Evolutionary conservation across 2,113 vertebrate species (phyloP), one percentile per base, ranked within the genome.

Genomic region (Fulica atra): DNA sequence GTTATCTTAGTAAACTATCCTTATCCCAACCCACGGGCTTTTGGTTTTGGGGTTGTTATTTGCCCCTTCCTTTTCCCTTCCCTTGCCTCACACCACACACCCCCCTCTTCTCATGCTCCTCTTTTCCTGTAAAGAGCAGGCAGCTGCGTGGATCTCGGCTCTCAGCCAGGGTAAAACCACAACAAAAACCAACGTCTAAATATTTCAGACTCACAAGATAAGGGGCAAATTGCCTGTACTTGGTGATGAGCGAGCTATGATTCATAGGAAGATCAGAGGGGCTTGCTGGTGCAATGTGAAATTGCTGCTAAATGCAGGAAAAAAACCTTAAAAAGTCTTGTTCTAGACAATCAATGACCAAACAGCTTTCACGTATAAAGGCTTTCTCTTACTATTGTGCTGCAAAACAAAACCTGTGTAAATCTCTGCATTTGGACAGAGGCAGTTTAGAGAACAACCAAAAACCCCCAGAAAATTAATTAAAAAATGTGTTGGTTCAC

Each of bases 201-300:
- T 86, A 54, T 96, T 93, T 92, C 66, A 87, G 87, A 87, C 77
- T 91, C 65, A 78, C 0, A 0, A 91, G 93, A 94, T 96, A 93
- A 94, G 73, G 25, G 48, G 90, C 88, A 72, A 33, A 79, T 94
- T 96, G 86, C 53, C 10, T 91, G 42, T 87, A 42, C 35, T 79
- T 64, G 38, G 46, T 84, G 92, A 89, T 92, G 92, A 96, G 26
- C 79, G 88, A 94, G 59, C 95, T 96, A 77, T 77, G 83, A 93
- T 92, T 84, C 90, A 70, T 33, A 36, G 77, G 36, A 59, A 73
- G 57, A 29, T 70, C 50, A 50, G 48, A 42, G 61, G 56, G 48
- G 35, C 53, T 79, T 63, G 60, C 54, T 86, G 66, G 23, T 61
- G 25, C 64, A 63, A 79, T 54, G 63, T 60, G 24, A 76, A 76